phyloP scores from a whole-genome alignment of 2,797 vertebrate genomes.

The Sphenopsis melanotis region DNA sequence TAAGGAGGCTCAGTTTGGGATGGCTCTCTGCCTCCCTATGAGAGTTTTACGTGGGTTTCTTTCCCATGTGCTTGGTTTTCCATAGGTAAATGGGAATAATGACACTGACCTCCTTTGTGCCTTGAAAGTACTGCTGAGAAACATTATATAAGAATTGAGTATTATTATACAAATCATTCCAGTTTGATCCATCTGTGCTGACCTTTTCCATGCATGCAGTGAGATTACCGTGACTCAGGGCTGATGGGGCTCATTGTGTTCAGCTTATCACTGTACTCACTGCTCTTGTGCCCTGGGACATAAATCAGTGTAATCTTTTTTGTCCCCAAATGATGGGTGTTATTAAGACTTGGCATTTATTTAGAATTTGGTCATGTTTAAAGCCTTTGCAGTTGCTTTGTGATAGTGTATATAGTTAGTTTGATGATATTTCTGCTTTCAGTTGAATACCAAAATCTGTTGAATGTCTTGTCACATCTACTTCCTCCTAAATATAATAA shows the following conservation, averaged over 20 bases:
- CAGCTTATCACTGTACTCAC: not conserved
- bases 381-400: not conserved
- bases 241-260: conserved; percentile 40
- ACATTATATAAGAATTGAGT: conserved; percentile 3
- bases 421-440: not conserved
- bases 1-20: not conserved
- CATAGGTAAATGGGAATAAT: conserved; percentile 20
- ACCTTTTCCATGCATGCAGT: conserved; percentile 27
- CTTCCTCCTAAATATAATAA: not conserved
- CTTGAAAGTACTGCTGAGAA: not conserved
- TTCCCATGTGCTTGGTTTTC: not conserved
- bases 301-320: not conserved
- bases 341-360: not conserved
- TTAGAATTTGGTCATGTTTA: not conserved
- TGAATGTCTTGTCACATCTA: not conserved
- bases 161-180: conserved; percentile 33
- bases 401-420: not conserved
- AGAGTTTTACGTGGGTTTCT: not conserved
- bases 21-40: not conserved
- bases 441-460: not conserved
- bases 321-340: not conserved
- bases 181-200: conserved; percentile 21
- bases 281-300: not conserved
- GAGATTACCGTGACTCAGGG: conserved; percentile 37
- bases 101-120: not conserved